Conservation (phyloP, 2,888 invertebrate species). For the Mythimna loreyi region DNA sequence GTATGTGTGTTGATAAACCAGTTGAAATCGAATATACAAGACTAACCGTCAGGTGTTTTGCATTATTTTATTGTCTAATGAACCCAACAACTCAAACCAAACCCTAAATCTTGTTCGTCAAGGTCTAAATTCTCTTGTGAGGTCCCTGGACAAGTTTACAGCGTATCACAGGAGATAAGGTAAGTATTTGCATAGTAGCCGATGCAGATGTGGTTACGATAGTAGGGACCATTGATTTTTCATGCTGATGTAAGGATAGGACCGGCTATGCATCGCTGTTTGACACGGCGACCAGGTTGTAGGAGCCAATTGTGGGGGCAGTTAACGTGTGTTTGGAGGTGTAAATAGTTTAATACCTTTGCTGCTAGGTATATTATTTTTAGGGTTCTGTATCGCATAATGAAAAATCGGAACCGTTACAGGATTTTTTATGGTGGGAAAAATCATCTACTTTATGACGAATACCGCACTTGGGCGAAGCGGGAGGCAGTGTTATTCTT, state of each 20-base stretch:
- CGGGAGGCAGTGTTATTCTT: too few species aligned
- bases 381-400: too few species aligned
- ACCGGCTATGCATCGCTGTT: slow-evolving; percentile 16
- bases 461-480: too few species aligned
- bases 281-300: slow-evolving; percentile 8
- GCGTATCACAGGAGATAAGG: slow-evolving; percentile 53
- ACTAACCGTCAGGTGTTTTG: slow-evolving; percentile 59
- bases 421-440: too few species aligned
- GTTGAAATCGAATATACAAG: slow-evolving; percentile 60
- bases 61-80: slow-evolving; percentile 65
- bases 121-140: background rate
- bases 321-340: slow-evolving; percentile 7
- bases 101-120: fast-evolving
- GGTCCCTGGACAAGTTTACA: slow-evolving; percentile 31
- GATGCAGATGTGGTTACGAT: slow-evolving; percentile 57
- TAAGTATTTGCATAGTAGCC: slow-evolving; percentile 64
- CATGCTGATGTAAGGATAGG: slow-evolving; percentile 40
- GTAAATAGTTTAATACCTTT: background rate
- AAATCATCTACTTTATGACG: too few species aligned
- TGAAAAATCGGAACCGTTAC: too few species aligned
- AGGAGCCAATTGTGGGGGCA: slow-evolving; percentile 17
- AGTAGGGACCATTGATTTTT: slow-evolving; percentile 49
- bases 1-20: slow-evolving; percentile 54
- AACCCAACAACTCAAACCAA: background rate
- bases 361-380: too few species aligned